Percentiles rank a stretch among this genome's conserved stretches.
phyloP scores from a whole-genome alignment of 1,140 invertebrate genomes.

The Pseudomyrmex gracilis region DNA sequence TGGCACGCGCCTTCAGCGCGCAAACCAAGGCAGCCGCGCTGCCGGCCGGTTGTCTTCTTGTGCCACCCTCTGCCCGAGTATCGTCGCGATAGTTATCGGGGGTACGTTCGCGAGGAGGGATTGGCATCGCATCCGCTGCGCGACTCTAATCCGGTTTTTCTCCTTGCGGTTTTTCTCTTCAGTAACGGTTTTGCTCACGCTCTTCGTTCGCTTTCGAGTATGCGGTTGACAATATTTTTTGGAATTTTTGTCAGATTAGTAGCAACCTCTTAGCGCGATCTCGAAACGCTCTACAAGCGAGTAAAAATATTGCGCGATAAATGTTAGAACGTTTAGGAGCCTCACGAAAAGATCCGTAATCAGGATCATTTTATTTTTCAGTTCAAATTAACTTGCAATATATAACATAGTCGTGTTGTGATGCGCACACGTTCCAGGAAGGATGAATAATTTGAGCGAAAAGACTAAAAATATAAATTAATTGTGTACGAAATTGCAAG shows the following conservation, averaged over 20 bases:
- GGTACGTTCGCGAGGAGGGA: constrained; percentile 3
- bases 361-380: background rate
- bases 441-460: constrained; percentile 3
- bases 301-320: background rate
- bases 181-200: background rate
- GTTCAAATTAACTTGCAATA: background rate
- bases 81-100: constrained; percentile 33
- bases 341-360: background rate
- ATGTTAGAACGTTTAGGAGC: background rate
- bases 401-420: background rate
- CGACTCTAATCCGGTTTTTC: constrained; percentile 49
- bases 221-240: background rate
- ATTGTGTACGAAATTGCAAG: background rate
- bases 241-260: constrained; percentile 4
- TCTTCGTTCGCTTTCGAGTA: background rate
- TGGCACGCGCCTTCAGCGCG: constrained; percentile 66
- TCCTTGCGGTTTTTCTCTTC: background rate
- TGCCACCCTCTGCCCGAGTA: constrained; percentile 39
- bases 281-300: background rate
- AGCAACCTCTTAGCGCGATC: background rate
- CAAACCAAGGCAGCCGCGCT: constrained; percentile 62
- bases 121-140: constrained; percentile 1
- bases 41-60: constrained; percentile 45
- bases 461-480: constrained; percentile 32
- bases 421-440: background rate